A percentile compares a stretch with the other conserved stretches of the same genome.
These are phyloP conservation scores for Carposina sasakii DNA, from an alignment of 1,140 invertebrate species.

Conservation along the genomic window DNA sequence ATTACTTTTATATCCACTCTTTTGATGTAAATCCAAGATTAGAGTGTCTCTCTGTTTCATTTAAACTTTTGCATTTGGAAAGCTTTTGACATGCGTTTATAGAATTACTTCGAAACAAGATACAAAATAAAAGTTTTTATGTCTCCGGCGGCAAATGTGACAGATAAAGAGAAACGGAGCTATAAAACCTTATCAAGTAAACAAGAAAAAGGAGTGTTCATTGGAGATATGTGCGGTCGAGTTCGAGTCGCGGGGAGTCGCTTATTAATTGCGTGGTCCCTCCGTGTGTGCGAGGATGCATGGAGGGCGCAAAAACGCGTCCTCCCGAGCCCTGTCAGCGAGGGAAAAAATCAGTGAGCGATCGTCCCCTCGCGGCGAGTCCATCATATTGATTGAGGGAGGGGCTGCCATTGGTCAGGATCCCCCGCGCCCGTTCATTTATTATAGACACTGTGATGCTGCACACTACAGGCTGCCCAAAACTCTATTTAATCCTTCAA, in stretches of 20 bases:
- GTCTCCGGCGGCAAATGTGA: no score
- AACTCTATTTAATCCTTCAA: slow-evolving; percentile 10
- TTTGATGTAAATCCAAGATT: no score
- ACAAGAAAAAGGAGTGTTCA: slow-evolving; percentile 59
- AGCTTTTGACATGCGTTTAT: no score
- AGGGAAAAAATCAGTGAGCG: slow-evolving; percentile 72
- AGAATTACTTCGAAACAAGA: no score
- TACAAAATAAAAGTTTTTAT: no score
- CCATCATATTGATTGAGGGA: slow-evolving; percentile 72
- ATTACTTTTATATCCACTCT: no score
- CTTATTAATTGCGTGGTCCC: slow-evolving; percentile 68
- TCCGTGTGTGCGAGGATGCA: slow-evolving; percentile 32
- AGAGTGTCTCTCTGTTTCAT: no score
- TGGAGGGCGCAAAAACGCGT: slow-evolving; percentile 65
- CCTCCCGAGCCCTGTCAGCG: slow-evolving; percentile 67
- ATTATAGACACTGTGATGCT: slow-evolving; percentile 68
- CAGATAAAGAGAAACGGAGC: slow-evolving; percentile 18
- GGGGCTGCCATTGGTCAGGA: slow-evolving; percentile 64
- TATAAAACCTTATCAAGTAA: slow-evolving; percentile 36
- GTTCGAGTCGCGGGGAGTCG: slow-evolving; percentile 5
- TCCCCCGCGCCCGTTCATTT: slow-evolving; percentile 66
- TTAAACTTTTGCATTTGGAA: no score
- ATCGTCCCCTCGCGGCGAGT: slow-evolving; percentile 69
- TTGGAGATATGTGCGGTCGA: slow-evolving; percentile 18
- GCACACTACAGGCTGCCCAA: slow-evolving; percentile 22